Base-by-base conservation (phyloP, 2,888 invertebrate species). In the Nomada fucata region DNA sequence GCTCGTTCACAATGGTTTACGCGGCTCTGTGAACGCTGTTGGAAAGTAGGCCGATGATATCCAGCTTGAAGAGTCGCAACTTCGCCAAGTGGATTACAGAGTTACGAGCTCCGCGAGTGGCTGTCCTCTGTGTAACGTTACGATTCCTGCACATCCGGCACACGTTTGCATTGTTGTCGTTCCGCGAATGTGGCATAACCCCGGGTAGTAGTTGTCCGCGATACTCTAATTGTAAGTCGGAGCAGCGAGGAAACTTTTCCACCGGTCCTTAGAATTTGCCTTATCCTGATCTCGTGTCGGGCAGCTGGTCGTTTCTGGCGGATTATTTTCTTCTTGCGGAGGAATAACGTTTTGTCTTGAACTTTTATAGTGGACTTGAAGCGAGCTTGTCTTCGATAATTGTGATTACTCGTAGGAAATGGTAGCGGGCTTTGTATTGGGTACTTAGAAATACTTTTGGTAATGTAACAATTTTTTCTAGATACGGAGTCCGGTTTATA, bases 31-130 rank as follows among this genome's bases (percentile, higher is more conserved):
- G 50, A 67, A 53, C 15, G 47, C 42, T 2, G 53, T 23, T 52
- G 53, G 65, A 79, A 84, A 83, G 78, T 83, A 61, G 76, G 53
- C 73, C 69, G 84, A 75, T 76, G 79, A 76, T 79, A 83, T 79
- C 71, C 71, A 76, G 57, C 20, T 53, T 59, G 71, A 76, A 79
- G 78, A 82, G 73, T 76, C 69, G 71, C 69, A 73, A 82, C 73
- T 79, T 36, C 68, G 52, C 65, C 55, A 84, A 83, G 72, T 83
- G 71, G 77, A 82, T 83, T 84, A 79, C 83, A 59, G 73, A 82
- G 82, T 82, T 82, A 82, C 72, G 47, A 55, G 76, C 10, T 55
- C 55, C 52, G 55, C 15, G 82, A 83, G 78, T 65, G 82, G 82
- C 20, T 72, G 67, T 23, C 3, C 44, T 26, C 18, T 15, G 29